Evolutionary conservation across 2,888 invertebrate species (phyloP), one percentile per base, ranked within the genome.

Genomic region (Tetragnatha montana): DNA sequence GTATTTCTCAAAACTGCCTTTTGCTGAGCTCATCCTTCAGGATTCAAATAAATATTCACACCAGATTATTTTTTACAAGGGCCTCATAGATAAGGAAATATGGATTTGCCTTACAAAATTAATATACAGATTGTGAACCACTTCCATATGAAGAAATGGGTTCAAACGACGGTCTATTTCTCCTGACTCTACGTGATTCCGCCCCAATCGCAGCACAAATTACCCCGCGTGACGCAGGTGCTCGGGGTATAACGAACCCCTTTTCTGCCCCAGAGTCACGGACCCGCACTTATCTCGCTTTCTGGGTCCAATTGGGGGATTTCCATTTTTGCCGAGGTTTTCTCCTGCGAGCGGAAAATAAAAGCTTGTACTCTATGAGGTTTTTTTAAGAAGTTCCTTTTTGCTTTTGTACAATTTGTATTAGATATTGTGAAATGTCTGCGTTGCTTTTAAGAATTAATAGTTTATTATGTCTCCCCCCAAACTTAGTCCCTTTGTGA

Each of bases 141-240:
- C 60, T 17, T 60, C 12, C 14, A 17, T 60, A 17, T 60, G 60
- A 10, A 1, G 17, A 60, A 60, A 60, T 17, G 60, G 17, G 60
- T 0, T 12, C 4, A 8, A 60, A 60, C 35, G 4, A 60, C 14
- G 10, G 12, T 60, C 8, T 60, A 60, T 17, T 10, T 10, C 12
- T 35, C 4, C 60, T 6, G 10, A 60, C 35, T 35, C 17, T 60
- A 10, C 60, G 12, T 60, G 60, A 17, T 60, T 60, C 14, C 60
- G 12, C 60, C 60, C 60, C 14, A 60, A 14, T 60, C 60, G 14
- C 10, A 1, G 60, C 12, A 60, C 60, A 60, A 82, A 82, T 82
- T 82, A 82, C 82, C 74, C 74, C 82, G 74, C 74, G 82, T 60
- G 82, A 74, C 82, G 74, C 82, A 82, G 82, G 82, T 82, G 82